These are phyloP conservation scores for Pachycephala philippinensis DNA, from an alignment of 2,113 vertebrate genomes.

Conservation along the genomic window DNA sequence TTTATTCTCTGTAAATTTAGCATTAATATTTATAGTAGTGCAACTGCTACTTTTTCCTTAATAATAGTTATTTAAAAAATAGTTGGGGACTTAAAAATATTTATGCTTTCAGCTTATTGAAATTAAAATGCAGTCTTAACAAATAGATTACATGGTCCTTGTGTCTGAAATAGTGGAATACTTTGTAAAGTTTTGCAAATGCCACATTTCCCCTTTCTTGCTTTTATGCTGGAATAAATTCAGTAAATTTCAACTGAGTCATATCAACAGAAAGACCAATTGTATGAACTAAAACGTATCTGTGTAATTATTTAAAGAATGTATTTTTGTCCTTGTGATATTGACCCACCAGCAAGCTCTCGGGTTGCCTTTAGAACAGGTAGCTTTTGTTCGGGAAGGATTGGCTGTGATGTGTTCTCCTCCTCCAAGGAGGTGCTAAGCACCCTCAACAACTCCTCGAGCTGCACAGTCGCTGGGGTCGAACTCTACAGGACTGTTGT, in stretches of 20 bases:
- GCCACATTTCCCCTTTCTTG: not conserved
- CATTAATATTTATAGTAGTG: constrained; percentile 50
- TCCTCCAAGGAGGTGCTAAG: not conserved
- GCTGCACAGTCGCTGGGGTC: not conserved
- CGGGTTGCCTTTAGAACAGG: not conserved
- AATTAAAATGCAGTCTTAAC: not conserved
- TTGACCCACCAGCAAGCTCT: not conserved
- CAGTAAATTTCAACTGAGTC: not conserved
- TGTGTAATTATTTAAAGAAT: not conserved
- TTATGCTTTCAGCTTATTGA: not conserved
- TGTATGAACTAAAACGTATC: not conserved
- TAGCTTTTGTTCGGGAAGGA: not conserved
- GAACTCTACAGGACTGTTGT: not conserved
- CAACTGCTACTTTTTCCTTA: constrained; percentile 24
- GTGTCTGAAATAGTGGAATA: not conserved
- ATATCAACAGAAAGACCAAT: not conserved
- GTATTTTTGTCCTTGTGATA: not conserved
- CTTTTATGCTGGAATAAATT: not conserved
- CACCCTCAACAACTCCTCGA: not conserved
- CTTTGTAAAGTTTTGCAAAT: not conserved
- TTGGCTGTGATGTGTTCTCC: not conserved
- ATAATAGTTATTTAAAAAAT: constrained; percentile 1
- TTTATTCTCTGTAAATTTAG: constrained; percentile 31
- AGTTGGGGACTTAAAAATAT: not conserved
- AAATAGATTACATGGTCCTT: not conserved